Base-by-base conservation (phyloP, 23 tunicate species). In the Clavelina lepadiformis region DNA sequence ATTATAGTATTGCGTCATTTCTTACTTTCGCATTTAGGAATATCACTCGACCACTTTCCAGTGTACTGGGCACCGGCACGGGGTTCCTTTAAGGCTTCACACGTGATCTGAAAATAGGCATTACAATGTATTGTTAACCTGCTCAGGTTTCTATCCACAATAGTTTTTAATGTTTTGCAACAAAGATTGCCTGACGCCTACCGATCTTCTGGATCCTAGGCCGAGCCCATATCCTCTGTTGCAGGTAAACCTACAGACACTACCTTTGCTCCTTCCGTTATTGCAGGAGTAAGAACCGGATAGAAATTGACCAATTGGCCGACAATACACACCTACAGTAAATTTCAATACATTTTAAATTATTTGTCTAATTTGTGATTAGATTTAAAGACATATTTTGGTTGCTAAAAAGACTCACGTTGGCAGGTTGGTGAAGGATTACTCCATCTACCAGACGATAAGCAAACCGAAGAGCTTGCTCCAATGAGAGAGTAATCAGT, bases 201-300 rank as follows among this genome's bases (percentile, higher is more conserved):
- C 74, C 31, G 44, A 24, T 2, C 44, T 28, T 6, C 19, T 29
- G 27, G 74, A 46, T 7, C 33, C 63, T n/a, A 34, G 33, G 34
- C 33, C 34, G 33, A 73, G 44, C 2, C 91, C 91, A 58, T 51
- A 75, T 1, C 91, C 77, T 0, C 41, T 8, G 49, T 51, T 55
- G 75, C 91, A 83, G 11, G 56, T 22, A 21, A 83, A 75, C 11
- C 69, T 26, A 75, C 91, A 83, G 2, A 63, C 63, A 31, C 82
- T 75, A 6, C 76, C 71, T 2, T 38, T 35, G 29, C 46, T 64
- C 25, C 58, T 61, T 18, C 67, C 91, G 18, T 56, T 55, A 61
- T 74, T 73, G 80, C 91, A 82, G 2, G 75, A 50, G 29, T 83
- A 75, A 11, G 80, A 38, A 0, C 91, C 87, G 51, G 35, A 28